Conservation (phyloP, 1,140 invertebrate genomes). For the Magallana ariakensis region DNA sequence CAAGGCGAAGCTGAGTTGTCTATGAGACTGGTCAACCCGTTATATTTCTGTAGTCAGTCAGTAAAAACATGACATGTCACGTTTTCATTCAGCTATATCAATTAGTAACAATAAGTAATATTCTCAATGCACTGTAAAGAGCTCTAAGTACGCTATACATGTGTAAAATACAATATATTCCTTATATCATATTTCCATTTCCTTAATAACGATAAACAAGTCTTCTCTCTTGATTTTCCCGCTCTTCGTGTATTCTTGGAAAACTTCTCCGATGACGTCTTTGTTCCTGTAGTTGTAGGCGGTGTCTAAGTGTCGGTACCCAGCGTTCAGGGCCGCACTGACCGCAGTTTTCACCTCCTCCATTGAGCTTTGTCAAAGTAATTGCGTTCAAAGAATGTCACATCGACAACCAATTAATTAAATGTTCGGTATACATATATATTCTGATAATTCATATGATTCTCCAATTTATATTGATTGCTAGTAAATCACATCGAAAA, state of each 20-base stretch:
- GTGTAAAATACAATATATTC: neutral
- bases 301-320: slow-evolving; percentile 68
- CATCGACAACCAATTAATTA: no score
- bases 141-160: no score
- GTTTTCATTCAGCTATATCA: no score
- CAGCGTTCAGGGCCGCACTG: slow-evolving; percentile 59
- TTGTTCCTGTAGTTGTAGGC: slow-evolving; percentile 64
- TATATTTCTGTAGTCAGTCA: neutral
- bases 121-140: no score
- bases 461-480: no score
- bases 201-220: slow-evolving; percentile 67
- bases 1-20: neutral
- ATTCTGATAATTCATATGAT: no score
- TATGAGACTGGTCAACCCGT: neutral
- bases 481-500: no score
- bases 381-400: neutral
- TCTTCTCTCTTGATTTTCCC: slow-evolving; percentile 63
- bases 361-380: neutral
- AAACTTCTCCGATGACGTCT: slow-evolving; percentile 61
- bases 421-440: no score
- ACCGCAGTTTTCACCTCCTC: slow-evolving; percentile 43
- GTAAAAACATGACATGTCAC: neutral
- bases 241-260: slow-evolving; percentile 60
- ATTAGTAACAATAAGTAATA: no score
- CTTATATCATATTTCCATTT: neutral